Evolutionary conservation across 2,113 vertebrate species (phyloP).

Genomic region (Holacanthus passer): DNA sequence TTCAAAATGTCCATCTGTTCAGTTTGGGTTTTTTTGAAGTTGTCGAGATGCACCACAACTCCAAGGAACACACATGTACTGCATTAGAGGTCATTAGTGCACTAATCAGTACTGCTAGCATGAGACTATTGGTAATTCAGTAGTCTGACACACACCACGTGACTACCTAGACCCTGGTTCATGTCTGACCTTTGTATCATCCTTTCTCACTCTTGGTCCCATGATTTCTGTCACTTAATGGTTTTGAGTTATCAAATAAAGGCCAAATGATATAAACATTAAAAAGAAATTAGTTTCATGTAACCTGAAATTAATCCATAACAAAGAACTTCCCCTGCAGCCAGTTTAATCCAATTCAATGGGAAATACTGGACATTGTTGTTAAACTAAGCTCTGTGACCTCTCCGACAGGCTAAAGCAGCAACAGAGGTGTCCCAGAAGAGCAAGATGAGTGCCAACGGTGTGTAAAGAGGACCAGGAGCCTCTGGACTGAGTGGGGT

Average conservation of each 20-base stretch:
- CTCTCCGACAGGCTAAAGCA: conserved; percentile 79
- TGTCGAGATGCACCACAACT: neutral
- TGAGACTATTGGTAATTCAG: neutral
- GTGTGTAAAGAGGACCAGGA: conserved; percentile 68
- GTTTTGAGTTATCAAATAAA: neutral
- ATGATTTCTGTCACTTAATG: neutral
- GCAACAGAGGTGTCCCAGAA: conserved; percentile 81
- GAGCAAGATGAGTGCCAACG: conserved; percentile 85
- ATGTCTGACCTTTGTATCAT: neutral
- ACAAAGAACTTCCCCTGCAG: too few relatives aligned
- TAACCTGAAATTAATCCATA: neutral
- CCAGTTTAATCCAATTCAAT: neutral
- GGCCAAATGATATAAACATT: neutral
- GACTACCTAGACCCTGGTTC: neutral
- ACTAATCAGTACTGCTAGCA: neutral
- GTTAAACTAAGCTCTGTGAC: neutral
- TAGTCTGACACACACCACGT: neutral
- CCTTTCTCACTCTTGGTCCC: neutral
- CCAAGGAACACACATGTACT: neutral
- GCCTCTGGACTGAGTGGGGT: conserved; percentile 21
- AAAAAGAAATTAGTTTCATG: neutral
- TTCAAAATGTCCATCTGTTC: neutral
- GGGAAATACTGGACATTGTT: neutral
- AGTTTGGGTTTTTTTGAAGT: neutral
- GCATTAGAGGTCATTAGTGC: neutral